Conservation (phyloP, 2,797 vertebrate genomes). For the Uromys caudimaculatus region DNA sequence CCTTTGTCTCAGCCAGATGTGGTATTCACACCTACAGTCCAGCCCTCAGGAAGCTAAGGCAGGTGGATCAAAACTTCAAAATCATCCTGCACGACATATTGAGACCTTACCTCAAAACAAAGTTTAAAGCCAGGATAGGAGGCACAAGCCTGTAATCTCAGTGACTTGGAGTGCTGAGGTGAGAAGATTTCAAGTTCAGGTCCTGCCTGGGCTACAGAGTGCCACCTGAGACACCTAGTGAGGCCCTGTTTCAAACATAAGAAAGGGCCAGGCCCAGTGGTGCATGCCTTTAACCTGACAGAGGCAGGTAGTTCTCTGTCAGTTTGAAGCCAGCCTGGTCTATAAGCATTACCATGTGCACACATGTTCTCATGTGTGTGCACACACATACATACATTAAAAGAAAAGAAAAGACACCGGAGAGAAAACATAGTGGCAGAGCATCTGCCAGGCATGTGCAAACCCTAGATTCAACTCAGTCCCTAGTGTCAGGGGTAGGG, state of each 20-base stretch:
- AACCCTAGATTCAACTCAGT: not conserved
- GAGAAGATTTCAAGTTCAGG: not conserved
- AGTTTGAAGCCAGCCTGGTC: not conserved
- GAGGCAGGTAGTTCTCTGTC: not conserved
- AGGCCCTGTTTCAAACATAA: not conserved
- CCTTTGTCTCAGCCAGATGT: not conserved
- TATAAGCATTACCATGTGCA: not conserved
- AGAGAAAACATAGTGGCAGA: not conserved
- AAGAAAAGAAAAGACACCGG: not conserved
- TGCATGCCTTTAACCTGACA: not conserved
- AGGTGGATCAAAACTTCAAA: not conserved
- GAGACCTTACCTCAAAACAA: not conserved
- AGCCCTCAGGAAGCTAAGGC: not conserved
- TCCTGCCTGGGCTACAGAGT: not conserved
- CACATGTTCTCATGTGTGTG: too few relatives aligned
- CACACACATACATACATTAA: not conserved
- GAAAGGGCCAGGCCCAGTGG: not conserved
- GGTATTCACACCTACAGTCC: not conserved
- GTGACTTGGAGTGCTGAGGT: not conserved
- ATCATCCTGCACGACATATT: not conserved
- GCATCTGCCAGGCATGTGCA: not conserved
- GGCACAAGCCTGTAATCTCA: not conserved
- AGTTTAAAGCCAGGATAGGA: not conserved
- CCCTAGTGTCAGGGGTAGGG: not conserved
- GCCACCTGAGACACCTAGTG: not conserved